These are phyloP conservation scores for Notothenia coriiceps DNA, from an alignment of 2,113 vertebrate species.

Conservation along the genomic window DNA sequence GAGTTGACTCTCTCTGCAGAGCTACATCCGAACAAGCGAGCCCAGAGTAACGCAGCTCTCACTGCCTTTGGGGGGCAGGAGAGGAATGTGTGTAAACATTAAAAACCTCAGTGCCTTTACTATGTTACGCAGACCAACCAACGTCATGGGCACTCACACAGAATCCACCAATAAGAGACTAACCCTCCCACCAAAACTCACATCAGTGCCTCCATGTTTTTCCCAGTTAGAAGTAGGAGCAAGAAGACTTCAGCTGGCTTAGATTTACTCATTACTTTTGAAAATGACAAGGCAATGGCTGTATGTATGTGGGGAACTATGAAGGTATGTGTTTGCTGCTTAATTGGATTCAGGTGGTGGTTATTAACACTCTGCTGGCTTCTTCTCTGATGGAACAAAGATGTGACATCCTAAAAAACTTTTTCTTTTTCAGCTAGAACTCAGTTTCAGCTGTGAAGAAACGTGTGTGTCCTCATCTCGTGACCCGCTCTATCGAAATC, in stretches of 20 bases:
- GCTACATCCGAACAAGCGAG: not conserved
- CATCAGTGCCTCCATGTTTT: not conserved
- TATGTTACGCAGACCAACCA: conserved; percentile 13
- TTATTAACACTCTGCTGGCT: not conserved
- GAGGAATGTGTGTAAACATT: conserved; percentile 61
- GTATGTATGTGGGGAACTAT: not conserved
- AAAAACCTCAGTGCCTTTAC: conserved; percentile 15
- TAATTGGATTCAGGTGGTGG: not conserved
- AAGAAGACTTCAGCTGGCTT: conserved; percentile 5
- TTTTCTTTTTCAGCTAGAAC: too few species aligned
- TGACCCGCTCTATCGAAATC: too few species aligned
- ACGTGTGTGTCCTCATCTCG: not conserved
- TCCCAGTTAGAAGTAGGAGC: not conserved
- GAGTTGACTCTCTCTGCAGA: not conserved
- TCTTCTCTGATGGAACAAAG: too few species aligned
- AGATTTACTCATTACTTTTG: not conserved
- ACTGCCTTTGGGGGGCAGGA: not conserved
- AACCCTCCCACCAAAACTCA: conserved; percentile 28
- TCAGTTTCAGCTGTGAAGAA: not conserved
- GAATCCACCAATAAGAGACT: conserved; percentile 38
- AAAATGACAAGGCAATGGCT: conserved; percentile 35
- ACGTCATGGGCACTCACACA: conserved; percentile 3
- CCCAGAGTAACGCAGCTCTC: not conserved
- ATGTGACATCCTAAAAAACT: not conserved
- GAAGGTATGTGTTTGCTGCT: conserved; percentile 35